Conservation (phyloP, 2,888 invertebrate species). For the Cataglyphis altisquamis region DNA sequence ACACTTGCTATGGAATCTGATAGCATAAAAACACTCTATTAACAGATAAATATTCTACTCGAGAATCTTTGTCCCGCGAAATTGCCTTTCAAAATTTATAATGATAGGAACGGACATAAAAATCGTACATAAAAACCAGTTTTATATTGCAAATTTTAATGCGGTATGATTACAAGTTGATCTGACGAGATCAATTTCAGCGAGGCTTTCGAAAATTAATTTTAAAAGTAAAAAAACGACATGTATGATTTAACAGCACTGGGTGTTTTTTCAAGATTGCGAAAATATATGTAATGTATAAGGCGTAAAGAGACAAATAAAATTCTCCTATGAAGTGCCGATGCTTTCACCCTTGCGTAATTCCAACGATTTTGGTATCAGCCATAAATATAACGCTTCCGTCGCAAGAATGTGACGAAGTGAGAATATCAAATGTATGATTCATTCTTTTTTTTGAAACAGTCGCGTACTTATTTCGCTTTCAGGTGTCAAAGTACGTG, state of each 20-base stretch:
- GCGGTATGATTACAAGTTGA: neutral
- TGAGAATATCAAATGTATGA: constrained; percentile 71
- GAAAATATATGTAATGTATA: neutral
- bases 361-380: constrained; percentile 71
- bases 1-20: neutral
- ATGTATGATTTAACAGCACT: neutral
- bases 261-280: neutral
- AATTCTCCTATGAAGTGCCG: constrained; percentile 71
- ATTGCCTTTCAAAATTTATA: neutral
- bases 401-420: constrained; percentile 72
- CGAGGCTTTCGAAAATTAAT: constrained; percentile 21
- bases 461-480: constrained; percentile 46
- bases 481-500: constrained; percentile 25
- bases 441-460: constrained; percentile 45
- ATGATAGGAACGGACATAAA: neutral
- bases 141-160: neutral
- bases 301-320: constrained; percentile 67
- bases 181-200: neutral
- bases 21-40: constrained; percentile 19
- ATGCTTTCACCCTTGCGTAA: constrained; percentile 83
- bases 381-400: constrained; percentile 82
- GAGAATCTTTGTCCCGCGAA: neutral
- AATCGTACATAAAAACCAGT: constrained; percentile 1
- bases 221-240: constrained; percentile 6
- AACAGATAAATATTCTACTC: neutral